Evolutionary conservation across 2,888 invertebrate species (phyloP).

Genomic region (Muschampia plurimacula): DNA sequence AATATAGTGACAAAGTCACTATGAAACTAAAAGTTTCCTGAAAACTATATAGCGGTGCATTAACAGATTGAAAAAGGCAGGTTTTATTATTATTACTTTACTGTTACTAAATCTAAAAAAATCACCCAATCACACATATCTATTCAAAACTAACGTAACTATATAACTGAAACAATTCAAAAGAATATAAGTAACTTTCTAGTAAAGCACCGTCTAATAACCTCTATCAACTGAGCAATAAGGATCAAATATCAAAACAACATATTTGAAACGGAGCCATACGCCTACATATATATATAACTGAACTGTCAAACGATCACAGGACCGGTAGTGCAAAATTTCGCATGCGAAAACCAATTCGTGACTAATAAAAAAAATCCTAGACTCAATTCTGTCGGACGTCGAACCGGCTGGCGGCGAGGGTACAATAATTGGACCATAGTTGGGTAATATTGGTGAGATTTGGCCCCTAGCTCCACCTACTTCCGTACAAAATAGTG

Average conservation of each 20-base stretch:
- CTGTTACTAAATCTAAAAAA: no score
- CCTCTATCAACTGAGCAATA: background rate
- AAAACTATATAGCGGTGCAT: no score
- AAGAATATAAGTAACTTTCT: no score
- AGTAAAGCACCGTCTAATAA: background rate
- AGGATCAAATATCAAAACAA: background rate
- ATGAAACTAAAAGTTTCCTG: no score
- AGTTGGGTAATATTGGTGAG: background rate
- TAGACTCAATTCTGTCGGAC: conserved; percentile 18
- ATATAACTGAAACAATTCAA: no score
- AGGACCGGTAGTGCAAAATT: conserved; percentile 21
- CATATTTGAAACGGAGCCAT: background rate
- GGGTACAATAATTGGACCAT: conserved; percentile 1
- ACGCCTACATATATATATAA: background rate
- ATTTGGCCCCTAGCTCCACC: background rate
- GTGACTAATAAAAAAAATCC: conserved; percentile 19
- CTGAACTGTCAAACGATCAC: background rate
- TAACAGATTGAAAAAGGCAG: no score
- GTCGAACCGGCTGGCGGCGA: conserved; percentile 12
- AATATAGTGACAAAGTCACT: no score
- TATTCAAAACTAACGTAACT: no score
- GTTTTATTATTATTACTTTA: no score
- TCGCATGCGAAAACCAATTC: conserved; percentile 12
- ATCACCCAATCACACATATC: no score
- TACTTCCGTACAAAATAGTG: background rate